phyloP scores from a whole-genome alignment of 2,888 invertebrate genomes.

The Congeria kusceri region DNA sequence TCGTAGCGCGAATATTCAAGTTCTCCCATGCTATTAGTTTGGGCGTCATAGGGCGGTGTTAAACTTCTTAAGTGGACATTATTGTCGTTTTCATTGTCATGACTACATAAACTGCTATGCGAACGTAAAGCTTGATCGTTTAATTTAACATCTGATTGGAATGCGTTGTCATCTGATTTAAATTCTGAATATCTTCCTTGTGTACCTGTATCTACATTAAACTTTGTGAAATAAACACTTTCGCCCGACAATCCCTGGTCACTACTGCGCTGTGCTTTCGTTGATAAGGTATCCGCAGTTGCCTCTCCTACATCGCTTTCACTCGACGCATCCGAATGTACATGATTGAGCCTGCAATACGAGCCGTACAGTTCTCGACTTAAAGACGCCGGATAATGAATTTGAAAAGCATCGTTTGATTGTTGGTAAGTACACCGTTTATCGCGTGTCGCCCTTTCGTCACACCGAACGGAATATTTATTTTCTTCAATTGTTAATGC shows the following conservation, averaged over 20 bases:
- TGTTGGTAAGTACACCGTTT: too few species aligned
- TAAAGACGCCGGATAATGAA: slow-evolving; percentile 47
- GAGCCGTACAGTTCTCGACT: slow-evolving; percentile 50
- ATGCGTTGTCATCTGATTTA: too few species aligned
- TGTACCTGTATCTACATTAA: too few species aligned
- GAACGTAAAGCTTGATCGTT: too few species aligned
- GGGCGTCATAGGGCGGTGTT: slow-evolving; percentile 7
- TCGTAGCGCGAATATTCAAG: slow-evolving; percentile 44
- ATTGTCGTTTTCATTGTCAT: slow-evolving; percentile 7
- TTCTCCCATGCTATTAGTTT: slow-evolving; percentile 11
- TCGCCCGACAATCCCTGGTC: too few species aligned
- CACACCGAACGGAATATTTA: too few species aligned
- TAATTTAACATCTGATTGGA: too few species aligned
- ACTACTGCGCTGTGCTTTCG: too few species aligned
- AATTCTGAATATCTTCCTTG: too few species aligned
- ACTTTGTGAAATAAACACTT: too few species aligned
- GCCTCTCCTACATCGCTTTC: slow-evolving; percentile 24
- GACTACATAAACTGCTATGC: neutral
- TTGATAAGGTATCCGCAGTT: slow-evolving; percentile 31
- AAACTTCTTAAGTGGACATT: neutral
- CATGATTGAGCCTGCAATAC: slow-evolving; percentile 28
- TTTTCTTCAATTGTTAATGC: too few species aligned
- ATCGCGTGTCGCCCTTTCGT: too few species aligned
- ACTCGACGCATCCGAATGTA: neutral
- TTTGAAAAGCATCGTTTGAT: neutral